These are phyloP conservation scores for Lithodes maja DNA, from an alignment of 2,888 invertebrate species.

Conservation along the genomic window DNA sequence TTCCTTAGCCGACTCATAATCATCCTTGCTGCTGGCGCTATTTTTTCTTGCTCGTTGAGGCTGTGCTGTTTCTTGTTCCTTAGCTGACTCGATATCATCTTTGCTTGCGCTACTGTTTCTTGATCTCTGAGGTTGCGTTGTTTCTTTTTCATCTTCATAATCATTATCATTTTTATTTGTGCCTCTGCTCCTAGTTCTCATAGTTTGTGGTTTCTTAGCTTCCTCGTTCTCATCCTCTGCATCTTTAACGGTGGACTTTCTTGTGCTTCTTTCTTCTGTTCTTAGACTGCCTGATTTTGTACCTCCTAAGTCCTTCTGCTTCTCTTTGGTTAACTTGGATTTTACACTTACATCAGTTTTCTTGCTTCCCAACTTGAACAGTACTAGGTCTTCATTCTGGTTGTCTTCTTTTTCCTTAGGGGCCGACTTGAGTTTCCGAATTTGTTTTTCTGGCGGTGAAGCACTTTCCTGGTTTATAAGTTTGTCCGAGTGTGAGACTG, in stretches of 20 bases:
- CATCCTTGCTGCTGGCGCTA: no score
- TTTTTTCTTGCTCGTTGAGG: no score
- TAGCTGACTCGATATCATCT: neutral
- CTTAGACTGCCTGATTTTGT: no score
- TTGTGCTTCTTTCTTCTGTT: neutral
- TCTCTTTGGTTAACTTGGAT: neutral
- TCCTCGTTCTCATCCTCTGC: neutral
- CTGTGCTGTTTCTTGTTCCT: neutral
- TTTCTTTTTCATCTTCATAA: neutral
- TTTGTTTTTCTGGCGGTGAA: neutral
- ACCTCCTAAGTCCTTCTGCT: neutral
- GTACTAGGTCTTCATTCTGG: neutral
- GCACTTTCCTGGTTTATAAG: neutral
- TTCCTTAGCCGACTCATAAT: neutral
- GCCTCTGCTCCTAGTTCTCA: neutral
- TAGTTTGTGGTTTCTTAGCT: neutral
- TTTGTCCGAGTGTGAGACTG: neutral
- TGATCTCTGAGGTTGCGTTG: neutral
- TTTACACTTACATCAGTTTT: no score
- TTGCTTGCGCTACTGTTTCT: neutral
- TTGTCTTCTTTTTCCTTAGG: neutral
- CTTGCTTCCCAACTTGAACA: neutral
- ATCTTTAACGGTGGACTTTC: neutral
- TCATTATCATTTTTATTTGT: neutral
- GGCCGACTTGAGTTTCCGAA: neutral